Evolutionary conservation across 2,113 vertebrate genomes (phyloP).

Genomic region (Oxyruncus cristatus): DNA sequence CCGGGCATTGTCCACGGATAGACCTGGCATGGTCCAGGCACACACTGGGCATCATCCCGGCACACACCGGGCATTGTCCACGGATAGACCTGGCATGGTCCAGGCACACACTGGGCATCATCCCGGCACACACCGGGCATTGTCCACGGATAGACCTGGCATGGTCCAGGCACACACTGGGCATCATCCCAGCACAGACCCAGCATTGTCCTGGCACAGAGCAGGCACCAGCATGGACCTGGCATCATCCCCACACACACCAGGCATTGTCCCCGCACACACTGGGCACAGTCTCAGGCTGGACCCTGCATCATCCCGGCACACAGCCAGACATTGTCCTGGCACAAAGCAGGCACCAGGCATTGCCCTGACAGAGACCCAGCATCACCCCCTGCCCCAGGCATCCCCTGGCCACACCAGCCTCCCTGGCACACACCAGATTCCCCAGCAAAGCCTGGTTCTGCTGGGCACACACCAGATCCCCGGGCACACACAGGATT

Average conservation of each 20-base stretch:
- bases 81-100: accelerated
- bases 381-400: not conserved
- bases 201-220: not conserved
- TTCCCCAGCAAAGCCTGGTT: not conserved
- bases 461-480: not conserved
- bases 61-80: too few relatives aligned
- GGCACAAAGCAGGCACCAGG: not conserved
- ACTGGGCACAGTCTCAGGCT: not conserved
- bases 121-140: not conserved
- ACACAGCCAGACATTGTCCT: not conserved
- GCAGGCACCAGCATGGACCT: not conserved
- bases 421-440: not conserved
- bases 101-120: accelerated
- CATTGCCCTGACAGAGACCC: not conserved
- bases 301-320: not conserved
- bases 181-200: too few relatives aligned
- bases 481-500: not conserved
- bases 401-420: not conserved
- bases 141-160: too few relatives aligned
- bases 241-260: not conserved
- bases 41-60: too few relatives aligned
- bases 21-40: not conserved
- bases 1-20: not conserved
- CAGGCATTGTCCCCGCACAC: not conserved
- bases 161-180: not conserved